A percentile compares a stretch with the other conserved stretches of the same genome.
These are phyloP conservation scores for Augochlorella aurata DNA, from an alignment of 2,888 invertebrate genomes.

Conservation along the genomic window DNA sequence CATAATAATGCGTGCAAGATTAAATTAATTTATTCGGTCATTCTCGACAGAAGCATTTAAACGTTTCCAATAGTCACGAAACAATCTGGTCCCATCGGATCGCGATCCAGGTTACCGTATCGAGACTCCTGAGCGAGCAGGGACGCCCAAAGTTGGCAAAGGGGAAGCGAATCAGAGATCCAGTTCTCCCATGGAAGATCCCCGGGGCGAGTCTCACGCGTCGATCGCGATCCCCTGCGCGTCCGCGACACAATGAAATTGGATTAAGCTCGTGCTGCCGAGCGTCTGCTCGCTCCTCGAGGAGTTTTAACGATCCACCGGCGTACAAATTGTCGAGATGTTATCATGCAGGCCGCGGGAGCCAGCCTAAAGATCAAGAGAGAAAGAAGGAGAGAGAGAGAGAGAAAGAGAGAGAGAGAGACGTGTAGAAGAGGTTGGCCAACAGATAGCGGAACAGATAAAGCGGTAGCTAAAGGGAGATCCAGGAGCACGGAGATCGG, in stretches of 20 bases:
- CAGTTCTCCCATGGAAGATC: conserved; percentile 11
- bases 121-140: background rate
- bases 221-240: conserved; percentile 1
- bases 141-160: background rate
- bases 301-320: conserved; percentile 77
- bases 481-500: background rate
- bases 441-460: conserved; percentile 51
- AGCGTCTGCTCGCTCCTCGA: conserved; percentile 34
- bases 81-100: background rate
- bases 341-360: conserved; percentile 69
- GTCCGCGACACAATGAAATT: conserved; percentile 72
- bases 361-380: conserved; percentile 42
- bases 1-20: too few species aligned
- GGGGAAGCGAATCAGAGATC: conserved; percentile 21
- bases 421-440: conserved; percentile 17
- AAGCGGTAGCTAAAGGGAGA: conserved; percentile 43
- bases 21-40: background rate
- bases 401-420: conserved; percentile 34
- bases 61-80: background rate
- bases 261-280: conserved; percentile 69
- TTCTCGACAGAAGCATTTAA: background rate
- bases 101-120: background rate
- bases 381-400: conserved; percentile 23
- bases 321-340: conserved; percentile 79
- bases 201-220: conserved; percentile 20